Conservation (phyloP, 2,113 vertebrate genomes). For the Ancistrus triradiatus region DNA sequence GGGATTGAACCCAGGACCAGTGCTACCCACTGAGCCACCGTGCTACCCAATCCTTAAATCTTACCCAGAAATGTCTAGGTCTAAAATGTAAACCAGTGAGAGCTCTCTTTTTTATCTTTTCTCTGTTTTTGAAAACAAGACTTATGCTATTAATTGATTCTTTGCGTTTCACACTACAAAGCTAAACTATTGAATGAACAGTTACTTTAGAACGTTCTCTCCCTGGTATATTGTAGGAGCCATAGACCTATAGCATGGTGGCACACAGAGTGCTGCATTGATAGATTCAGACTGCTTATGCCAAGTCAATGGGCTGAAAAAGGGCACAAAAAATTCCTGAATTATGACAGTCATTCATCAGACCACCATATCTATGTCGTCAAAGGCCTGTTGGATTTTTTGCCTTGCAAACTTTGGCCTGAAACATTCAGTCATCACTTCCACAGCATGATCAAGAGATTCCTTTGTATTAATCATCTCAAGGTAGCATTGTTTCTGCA, state of each 20-base stretch:
- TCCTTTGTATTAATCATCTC: slow-evolving; percentile 33
- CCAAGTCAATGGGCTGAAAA: slow-evolving; percentile 23
- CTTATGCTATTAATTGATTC: no score
- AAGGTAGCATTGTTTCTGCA: slow-evolving; percentile 5
- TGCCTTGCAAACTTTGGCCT: slow-evolving; percentile 9
- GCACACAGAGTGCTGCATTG: slow-evolving; percentile 32
- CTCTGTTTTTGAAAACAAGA: no score
- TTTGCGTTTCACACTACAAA: no score
- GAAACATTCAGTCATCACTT: slow-evolving; percentile 31
- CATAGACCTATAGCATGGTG: slow-evolving; percentile 4
- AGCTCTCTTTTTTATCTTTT: no score
- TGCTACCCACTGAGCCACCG: no score
- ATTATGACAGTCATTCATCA: slow-evolving; percentile 35
- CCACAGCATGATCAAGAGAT: slow-evolving; percentile 18
- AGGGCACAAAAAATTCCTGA: slow-evolving; percentile 30
- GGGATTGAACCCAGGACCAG: no score
- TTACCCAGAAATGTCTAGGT: no score
- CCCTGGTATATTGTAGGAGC: neutral
- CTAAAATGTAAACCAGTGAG: no score
- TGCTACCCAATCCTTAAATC: no score
- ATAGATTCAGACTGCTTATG: slow-evolving; percentile 23
- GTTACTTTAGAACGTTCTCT: neutral
- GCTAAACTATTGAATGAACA: no score
- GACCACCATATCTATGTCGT: slow-evolving; percentile 14
- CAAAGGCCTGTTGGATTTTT: slow-evolving; percentile 23